phyloP scores from a whole-genome alignment of 2,797 vertebrate species.

The Cottoperca gobio region DNA sequence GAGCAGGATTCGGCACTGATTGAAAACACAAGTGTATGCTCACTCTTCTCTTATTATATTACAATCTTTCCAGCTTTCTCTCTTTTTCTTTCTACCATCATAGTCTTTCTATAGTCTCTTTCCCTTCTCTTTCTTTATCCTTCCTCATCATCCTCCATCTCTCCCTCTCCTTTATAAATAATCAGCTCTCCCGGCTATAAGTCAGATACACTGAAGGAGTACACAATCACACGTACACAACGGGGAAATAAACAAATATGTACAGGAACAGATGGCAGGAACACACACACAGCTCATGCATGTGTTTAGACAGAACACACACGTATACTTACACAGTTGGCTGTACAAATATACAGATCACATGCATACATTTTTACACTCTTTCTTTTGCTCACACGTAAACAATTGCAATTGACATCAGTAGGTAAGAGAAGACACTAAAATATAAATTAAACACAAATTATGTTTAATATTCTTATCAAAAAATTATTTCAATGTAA shows the following conservation, averaged over 20 bases:
- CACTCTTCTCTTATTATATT: neutral
- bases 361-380: neutral
- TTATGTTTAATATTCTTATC: constrained; percentile 15
- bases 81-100: neutral
- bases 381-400: neutral
- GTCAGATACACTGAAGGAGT: constrained; percentile 19
- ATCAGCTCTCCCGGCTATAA: constrained; percentile 12
- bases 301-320: neutral
- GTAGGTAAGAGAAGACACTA: constrained; percentile 6
- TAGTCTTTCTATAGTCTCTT: neutral
- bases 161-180: constrained; percentile 21
- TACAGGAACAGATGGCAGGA: constrained; percentile 6
- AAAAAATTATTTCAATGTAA: constrained; percentile 21
- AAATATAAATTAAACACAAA: no score
- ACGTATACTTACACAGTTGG: neutral
- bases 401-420: neutral
- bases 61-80: neutral
- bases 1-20: no score
- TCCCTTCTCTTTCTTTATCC: neutral
- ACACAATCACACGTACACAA: constrained; percentile 3
- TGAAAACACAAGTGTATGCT: neutral
- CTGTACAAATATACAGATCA: neutral
- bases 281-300: neutral
- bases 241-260: constrained; percentile 14
- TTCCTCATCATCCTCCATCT: neutral